Evolutionary conservation across 2,888 invertebrate genomes (phyloP).

Genomic region (Schrankia costaestrigalis): DNA sequence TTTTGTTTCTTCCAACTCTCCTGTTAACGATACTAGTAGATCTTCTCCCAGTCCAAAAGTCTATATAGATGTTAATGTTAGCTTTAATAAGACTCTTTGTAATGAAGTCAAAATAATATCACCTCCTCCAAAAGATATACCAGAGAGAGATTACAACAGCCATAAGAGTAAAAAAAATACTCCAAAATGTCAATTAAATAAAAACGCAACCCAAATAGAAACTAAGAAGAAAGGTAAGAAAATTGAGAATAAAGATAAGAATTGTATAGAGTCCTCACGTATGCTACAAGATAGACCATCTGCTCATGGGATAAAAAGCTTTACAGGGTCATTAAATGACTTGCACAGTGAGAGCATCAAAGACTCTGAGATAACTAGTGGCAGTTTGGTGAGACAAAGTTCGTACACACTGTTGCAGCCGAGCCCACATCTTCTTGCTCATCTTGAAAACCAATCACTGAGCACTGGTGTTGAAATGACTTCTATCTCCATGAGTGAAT

Average conservation of each 20-base stretch:
- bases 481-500: constrained; percentile 77
- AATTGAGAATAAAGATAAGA: too few relatives aligned
- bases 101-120: too few relatives aligned
- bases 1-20: too few relatives aligned
- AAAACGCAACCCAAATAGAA: too few relatives aligned
- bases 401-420: constrained; percentile 90
- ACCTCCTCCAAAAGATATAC: constrained; percentile 44
- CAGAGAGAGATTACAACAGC: constrained; percentile 62
- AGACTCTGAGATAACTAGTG: constrained; percentile 33
- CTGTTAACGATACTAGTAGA: too few relatives aligned
- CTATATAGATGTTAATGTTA: constrained; percentile 55
- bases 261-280: too few relatives aligned
- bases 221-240: too few relatives aligned
- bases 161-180: too few relatives aligned
- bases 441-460: constrained; percentile 77
- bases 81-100: constrained; percentile 52
- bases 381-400: constrained; percentile 83
- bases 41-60: too few relatives aligned
- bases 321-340: constrained; percentile 71
- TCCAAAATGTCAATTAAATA: constrained; percentile 21
- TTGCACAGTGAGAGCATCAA: constrained; percentile 58
- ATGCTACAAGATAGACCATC: constrained; percentile 52
- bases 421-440: constrained; percentile 86
- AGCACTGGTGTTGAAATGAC: constrained; percentile 69
- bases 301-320: constrained; percentile 62